Evolutionary conservation across 1,140 invertebrate genomes (phyloP).

Genomic region (Drosophila eugracilis): DNA sequence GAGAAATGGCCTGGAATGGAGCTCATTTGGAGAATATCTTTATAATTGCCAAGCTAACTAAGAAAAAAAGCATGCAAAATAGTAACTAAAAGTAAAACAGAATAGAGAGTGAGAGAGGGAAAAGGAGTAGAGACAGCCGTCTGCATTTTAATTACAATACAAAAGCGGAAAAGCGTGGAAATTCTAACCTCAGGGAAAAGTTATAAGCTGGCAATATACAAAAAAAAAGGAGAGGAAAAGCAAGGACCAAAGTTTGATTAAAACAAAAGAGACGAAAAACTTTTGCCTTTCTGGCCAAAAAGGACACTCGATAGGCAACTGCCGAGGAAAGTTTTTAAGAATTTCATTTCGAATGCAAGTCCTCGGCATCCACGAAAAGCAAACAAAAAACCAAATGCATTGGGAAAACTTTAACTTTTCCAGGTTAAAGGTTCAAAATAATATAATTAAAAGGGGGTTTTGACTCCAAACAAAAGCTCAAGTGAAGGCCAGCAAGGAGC

Average conservation of each 20-base stretch:
- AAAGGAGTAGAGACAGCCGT: constrained; percentile 57
- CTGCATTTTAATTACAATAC: constrained; percentile 79
- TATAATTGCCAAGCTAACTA: constrained; percentile 63
- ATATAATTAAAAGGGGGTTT: constrained; percentile 57
- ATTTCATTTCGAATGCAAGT: constrained; percentile 36
- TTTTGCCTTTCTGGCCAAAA: constrained; percentile 26
- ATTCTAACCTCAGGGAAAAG: constrained; percentile 65
- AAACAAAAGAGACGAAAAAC: constrained; percentile 39
- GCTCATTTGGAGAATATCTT: constrained; percentile 75
- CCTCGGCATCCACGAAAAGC: neutral
- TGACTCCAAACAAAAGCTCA: constrained; percentile 50
- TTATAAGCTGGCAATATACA: constrained; percentile 31
- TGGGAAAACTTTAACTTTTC: constrained; percentile 40
- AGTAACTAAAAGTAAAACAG: constrained; percentile 29
- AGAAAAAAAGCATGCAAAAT: constrained; percentile 20
- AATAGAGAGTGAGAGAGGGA: too few species aligned
- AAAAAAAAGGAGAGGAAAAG: constrained; percentile 35
- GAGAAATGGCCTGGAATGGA: constrained; percentile 48
- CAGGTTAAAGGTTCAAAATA: constrained; percentile 62
- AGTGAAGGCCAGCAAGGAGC: constrained; percentile 21
- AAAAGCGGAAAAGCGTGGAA: constrained; percentile 52
- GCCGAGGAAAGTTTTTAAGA: constrained; percentile 27
- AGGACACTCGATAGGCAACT: constrained; percentile 49
- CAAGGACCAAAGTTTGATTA: constrained; percentile 64
- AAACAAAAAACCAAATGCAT: constrained; percentile 14